phyloP scores from a whole-genome alignment of 1,140 invertebrate genomes.

The Trachymyrmex septentrionalis region DNA sequence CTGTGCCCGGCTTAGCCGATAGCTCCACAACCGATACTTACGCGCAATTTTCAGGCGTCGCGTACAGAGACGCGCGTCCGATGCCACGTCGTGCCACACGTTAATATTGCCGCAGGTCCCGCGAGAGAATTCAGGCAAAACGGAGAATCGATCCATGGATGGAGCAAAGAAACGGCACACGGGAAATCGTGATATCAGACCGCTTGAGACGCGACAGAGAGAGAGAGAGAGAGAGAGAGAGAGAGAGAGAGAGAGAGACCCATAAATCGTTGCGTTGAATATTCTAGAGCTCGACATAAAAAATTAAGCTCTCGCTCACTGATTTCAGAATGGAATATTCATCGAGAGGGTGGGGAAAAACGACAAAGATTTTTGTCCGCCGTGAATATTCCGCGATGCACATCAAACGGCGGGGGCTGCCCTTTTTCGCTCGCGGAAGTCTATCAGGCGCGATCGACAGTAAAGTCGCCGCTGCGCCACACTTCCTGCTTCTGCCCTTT shows the following conservation, averaged over 20 bases:
- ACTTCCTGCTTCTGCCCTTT: constrained; percentile 51
- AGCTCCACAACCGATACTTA: constrained; percentile 45
- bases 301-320: constrained; percentile 19
- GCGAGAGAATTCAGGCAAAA: constrained; percentile 7
- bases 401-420: constrained; percentile 23
- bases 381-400: constrained; percentile 48
- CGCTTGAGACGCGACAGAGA: neutral
- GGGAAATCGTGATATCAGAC: neutral
- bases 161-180: neutral
- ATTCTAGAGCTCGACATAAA: constrained; percentile 25
- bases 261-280: constrained; percentile 46
- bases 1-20: neutral
- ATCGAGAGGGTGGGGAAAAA: neutral
- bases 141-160: neutral
- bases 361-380: constrained; percentile 34
- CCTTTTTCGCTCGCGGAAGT: constrained; percentile 52
- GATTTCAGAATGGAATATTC: constrained; percentile 46
- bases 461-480: constrained; percentile 55
- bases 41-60: constrained; percentile 34
- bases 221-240: no score
- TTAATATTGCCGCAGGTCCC: neutral
- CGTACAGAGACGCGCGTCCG: neutral
- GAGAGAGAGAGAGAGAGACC: no score
- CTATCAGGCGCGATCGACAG: constrained; percentile 55
- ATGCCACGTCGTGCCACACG: neutral